phyloP scores from a whole-genome alignment of 2,113 vertebrate species.

The Marcusenius ussheri region DNA sequence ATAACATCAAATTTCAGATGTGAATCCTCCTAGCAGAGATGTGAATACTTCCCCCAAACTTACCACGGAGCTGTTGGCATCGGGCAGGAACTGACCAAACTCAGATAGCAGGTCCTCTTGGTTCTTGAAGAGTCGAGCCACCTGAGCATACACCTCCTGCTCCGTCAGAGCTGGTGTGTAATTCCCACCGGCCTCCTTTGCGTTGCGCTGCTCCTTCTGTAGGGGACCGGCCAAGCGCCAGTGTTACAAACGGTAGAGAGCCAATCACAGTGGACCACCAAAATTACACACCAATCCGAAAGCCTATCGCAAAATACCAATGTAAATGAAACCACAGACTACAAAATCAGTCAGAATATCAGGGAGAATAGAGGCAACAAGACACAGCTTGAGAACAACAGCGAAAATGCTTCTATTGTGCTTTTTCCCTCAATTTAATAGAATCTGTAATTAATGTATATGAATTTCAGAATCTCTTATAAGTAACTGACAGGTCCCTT shows the following conservation, averaged over 20 bases:
- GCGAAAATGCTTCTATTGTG: neutral
- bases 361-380: neutral
- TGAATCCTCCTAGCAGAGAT: neutral
- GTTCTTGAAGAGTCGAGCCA: constrained; percentile 96
- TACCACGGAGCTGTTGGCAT: constrained; percentile 93
- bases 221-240: neutral
- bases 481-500: neutral
- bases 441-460: neutral
- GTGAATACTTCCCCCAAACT: constrained; percentile 34
- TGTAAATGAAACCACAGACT: neutral
- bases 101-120: constrained; percentile 96
- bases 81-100: constrained; percentile 94
- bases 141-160: constrained; percentile 96
- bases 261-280: neutral
- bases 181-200: constrained; percentile 94
- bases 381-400: neutral
- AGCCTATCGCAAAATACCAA: neutral
- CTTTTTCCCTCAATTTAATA: neutral
- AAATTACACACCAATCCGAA: neutral
- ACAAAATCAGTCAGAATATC: neutral
- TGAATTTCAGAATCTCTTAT: neutral
- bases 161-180: constrained; percentile 92
- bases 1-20: neutral
- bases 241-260: neutral
- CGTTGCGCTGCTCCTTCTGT: constrained; percentile 95